These are phyloP conservation scores for Lates calcarifer DNA, from an alignment of 2,113 vertebrate species.

Conservation along the genomic window DNA sequence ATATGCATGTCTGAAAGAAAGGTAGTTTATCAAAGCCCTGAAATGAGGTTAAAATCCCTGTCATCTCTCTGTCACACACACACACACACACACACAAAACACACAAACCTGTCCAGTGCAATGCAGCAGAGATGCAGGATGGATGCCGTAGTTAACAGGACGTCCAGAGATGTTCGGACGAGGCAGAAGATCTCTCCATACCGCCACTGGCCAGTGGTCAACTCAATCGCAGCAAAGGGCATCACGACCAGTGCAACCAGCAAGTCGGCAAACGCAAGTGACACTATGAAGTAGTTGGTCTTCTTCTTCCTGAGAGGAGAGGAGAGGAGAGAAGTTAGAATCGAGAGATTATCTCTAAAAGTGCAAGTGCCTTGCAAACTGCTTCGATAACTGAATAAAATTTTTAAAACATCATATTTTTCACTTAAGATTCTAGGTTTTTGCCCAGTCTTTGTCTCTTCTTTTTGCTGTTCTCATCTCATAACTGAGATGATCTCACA, in stretches of 20 bases:
- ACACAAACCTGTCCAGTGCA: slow-evolving; percentile 84
- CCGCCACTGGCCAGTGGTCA: slow-evolving; percentile 83
- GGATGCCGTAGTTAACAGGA: slow-evolving; percentile 85
- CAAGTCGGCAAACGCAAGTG: slow-evolving; percentile 86
- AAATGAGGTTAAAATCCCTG: not conserved
- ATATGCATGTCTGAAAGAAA: not conserved
- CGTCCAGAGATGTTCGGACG: slow-evolving; percentile 85
- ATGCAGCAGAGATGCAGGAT: slow-evolving; percentile 89
- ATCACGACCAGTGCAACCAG: slow-evolving; percentile 86
- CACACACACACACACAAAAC: not conserved
- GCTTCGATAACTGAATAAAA: too few relatives aligned
- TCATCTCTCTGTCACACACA: not conserved
- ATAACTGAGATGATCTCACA: too few relatives aligned
- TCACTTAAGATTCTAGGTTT: not conserved
- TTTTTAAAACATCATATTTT: too few relatives aligned
- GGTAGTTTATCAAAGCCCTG: not conserved
- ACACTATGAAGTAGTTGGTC: slow-evolving; percentile 88
- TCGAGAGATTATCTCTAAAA: not conserved
- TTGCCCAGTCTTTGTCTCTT: not conserved
- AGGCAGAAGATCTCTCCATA: slow-evolving; percentile 87
- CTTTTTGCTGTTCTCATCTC: not conserved
- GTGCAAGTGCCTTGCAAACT: too few relatives aligned
- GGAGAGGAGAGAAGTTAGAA: not conserved
- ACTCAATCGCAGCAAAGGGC: slow-evolving; percentile 86
- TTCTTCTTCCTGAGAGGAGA: slow-evolving; percentile 83